These are phyloP conservation scores for Shargacucullia verbasci DNA, from an alignment of 2,888 invertebrate species.

Conservation along the genomic window DNA sequence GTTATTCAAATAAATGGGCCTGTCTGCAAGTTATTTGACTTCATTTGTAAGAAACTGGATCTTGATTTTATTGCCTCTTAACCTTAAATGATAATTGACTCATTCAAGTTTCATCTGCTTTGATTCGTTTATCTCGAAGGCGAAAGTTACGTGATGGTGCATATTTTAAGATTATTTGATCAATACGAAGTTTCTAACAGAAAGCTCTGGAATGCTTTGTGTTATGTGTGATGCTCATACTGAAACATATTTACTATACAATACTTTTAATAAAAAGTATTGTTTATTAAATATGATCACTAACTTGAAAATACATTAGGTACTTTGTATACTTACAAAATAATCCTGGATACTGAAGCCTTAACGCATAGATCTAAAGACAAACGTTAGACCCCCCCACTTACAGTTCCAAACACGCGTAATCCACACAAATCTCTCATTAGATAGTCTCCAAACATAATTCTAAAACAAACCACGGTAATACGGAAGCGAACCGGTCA, in stretches of 20 bases:
- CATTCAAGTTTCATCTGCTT: slow-evolving; percentile 17
- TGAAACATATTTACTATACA: too few relatives aligned
- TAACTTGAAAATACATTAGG: too few relatives aligned
- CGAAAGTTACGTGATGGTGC: slow-evolving; percentile 22
- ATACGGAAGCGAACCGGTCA: slow-evolving; percentile 27
- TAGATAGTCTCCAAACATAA: background rate
- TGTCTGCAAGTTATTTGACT: background rate
- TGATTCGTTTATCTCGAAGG: slow-evolving; percentile 8
- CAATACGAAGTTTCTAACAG: slow-evolving; percentile 7
- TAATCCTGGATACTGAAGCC: too few relatives aligned
- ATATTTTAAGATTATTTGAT: slow-evolving; percentile 17
- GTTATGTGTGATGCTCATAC: too few relatives aligned
- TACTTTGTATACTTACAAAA: too few relatives aligned
- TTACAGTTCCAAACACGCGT: background rate
- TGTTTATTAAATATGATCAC: too few relatives aligned
- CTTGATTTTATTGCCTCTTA: slow-evolving; percentile 37
- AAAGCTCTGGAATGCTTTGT: slow-evolving; percentile 4
- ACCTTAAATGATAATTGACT: slow-evolving; percentile 15
- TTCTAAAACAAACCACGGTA: slow-evolving; percentile 9
- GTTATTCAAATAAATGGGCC: too few relatives aligned
- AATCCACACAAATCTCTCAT: background rate
- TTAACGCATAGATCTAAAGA: too few relatives aligned
- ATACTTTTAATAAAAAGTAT: too few relatives aligned
- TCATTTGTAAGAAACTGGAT: slow-evolving; percentile 13
- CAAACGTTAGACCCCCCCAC: too few relatives aligned